These are phyloP conservation scores for Protula sp. DNA, from an alignment of 2,888 invertebrate genomes.

Conservation along the genomic window DNA sequence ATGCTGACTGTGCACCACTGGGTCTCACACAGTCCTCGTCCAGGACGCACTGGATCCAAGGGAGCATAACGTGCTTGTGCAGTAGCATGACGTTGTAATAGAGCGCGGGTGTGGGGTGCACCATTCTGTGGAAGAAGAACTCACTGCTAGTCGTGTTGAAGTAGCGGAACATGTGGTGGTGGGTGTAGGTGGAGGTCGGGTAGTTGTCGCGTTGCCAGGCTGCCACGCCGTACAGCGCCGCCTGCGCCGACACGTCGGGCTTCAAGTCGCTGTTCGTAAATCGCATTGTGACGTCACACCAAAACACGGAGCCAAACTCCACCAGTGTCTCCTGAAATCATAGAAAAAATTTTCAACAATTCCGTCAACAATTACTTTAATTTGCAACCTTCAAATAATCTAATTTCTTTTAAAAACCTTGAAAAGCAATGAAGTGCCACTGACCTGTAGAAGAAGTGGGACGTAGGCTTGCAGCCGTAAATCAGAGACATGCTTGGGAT, in stretches of 20 bases:
- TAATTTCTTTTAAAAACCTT: too few species aligned
- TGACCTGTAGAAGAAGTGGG: conserved; percentile 88
- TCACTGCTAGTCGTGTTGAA: conserved; percentile 78
- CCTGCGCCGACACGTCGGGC: conserved; percentile 25
- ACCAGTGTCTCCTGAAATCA: conserved; percentile 68
- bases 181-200: conserved; percentile 85
- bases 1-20: conserved; percentile 73
- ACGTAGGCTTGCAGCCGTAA: conserved; percentile 77
- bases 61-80: conserved; percentile 69
- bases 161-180: conserved; percentile 92
- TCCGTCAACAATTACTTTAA: too few species aligned
- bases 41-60: conserved; percentile 87
- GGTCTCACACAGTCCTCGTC: conserved; percentile 88
- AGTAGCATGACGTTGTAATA: conserved; percentile 64
- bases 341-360: too few species aligned
- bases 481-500: conserved; percentile 77
- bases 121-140: conserved; percentile 84
- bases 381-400: too few species aligned
- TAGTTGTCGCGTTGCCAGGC: conserved; percentile 59
- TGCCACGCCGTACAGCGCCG: conserved; percentile 69
- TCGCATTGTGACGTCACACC: conserved; percentile 60
- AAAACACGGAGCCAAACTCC: conserved; percentile 71
- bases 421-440: too few species aligned
- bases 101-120: conserved; percentile 63
- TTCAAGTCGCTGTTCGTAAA: conserved; percentile 36